Percentiles rank a stretch among this genome's conserved stretches.
These are phyloP conservation scores for Gallinago paraguaiae DNA, from an alignment of 2,113 vertebrate species.

Conservation along the genomic window DNA sequence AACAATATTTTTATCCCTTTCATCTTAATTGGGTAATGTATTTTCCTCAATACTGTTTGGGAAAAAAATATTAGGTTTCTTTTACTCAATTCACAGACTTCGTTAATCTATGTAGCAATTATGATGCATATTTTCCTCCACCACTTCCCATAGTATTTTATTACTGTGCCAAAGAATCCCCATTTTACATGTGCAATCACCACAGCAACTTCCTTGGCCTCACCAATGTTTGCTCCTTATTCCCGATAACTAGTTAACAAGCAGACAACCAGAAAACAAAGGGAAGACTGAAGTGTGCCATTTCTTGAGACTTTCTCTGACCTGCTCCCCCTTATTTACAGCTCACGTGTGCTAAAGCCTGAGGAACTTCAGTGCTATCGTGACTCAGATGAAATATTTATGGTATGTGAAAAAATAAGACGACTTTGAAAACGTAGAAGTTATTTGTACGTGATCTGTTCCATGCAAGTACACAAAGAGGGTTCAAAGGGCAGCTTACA, in stretches of 20 bases:
- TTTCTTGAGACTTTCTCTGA: too few species aligned
- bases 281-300: background rate
- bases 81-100: conserved; percentile 10
- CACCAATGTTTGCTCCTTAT: background rate
- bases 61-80: background rate
- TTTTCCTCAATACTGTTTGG: conserved; percentile 30
- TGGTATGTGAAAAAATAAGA: background rate
- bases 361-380: background rate
- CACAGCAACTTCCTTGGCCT: background rate
- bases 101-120: conserved; percentile 33
- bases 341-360: background rate
- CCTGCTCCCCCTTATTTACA: background rate
- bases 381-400: background rate
- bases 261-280: background rate
- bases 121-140: background rate
- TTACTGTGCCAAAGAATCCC: background rate
- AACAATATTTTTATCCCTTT: conserved; percentile 33
- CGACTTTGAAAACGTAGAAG: background rate
- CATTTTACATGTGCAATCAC: background rate
- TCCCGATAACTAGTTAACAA: accelerated
- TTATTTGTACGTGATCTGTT: background rate
- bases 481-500: background rate
- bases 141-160: background rate
- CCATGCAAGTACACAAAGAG: too few species aligned
- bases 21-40: conserved; percentile 62